phyloP scores from a whole-genome alignment of 2,888 invertebrate genomes.

The Noctua janthe region DNA sequence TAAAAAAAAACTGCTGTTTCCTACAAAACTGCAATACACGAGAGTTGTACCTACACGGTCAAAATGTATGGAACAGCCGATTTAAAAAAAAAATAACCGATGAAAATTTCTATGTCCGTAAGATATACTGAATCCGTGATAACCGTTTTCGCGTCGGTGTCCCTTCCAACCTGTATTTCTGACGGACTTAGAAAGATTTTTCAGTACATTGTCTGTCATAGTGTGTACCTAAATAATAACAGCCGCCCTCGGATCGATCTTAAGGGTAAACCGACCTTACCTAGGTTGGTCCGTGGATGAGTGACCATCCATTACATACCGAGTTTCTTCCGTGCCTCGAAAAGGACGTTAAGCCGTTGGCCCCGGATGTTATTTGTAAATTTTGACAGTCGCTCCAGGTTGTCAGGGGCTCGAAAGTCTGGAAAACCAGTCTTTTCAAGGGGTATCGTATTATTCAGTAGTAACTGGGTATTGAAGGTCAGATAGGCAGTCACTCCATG shows the following conservation, averaged over 20 bases:
- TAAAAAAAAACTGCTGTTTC: no score
- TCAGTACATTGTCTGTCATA: not conserved
- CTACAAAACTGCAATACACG: no score
- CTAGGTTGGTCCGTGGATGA: not conserved
- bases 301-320: not conserved
- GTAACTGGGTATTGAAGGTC: not conserved
- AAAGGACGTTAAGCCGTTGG: no score
- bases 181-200: not conserved
- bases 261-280: not conserved
- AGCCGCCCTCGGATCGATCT: not conserved
- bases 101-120: no score
- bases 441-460: not conserved
- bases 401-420: not conserved
- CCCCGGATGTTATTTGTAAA: not conserved
- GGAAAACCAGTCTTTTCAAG: not conserved
- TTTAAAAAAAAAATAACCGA: no score
- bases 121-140: no score
- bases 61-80: no score
- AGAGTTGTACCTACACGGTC: no score
- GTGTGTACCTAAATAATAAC: not conserved
- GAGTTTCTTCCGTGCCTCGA: not conserved
- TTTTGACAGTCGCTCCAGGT: not conserved
- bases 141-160: no score
- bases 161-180: not conserved
- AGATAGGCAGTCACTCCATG: not conserved